Evolutionary conservation across 2,113 vertebrate genomes (phyloP).

Genomic region (Xenus cinereus): DNA sequence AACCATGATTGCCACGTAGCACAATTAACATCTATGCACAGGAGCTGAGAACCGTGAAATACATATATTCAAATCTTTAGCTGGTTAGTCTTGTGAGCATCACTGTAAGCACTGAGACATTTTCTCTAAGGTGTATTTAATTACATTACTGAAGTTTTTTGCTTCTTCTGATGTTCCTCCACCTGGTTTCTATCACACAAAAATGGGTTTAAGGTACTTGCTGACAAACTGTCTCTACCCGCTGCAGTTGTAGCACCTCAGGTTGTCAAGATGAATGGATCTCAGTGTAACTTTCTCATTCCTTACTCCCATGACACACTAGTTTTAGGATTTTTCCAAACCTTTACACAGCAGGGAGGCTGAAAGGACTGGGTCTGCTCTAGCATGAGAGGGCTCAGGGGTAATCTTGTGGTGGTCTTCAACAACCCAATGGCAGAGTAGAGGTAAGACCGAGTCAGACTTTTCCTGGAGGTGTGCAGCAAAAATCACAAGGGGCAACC

Average conservation of each 20-base stretch:
- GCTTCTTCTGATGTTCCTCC: neutral
- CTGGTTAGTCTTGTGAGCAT: neutral
- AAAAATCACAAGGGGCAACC: neutral
- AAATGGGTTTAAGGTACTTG: neutral
- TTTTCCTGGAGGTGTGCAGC: neutral
- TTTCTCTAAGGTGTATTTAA: neutral
- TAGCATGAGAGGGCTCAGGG: neutral
- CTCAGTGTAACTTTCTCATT: neutral
- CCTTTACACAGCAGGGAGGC: neutral
- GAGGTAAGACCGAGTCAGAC: neutral
- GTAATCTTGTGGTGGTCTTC: neutral
- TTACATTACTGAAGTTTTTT: neutral
- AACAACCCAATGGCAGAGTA: neutral
- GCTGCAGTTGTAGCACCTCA: neutral
- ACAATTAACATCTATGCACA: neutral
- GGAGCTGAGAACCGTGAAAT: neutral
- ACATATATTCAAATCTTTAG: neutral
- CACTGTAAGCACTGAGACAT: neutral
- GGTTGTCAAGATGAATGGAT: fast-evolving
- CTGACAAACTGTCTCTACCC: neutral
- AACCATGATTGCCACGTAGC: neutral
- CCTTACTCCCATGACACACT: neutral
- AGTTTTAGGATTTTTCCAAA: neutral
- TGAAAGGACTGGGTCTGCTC: neutral
- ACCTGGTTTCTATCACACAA: neutral